These are phyloP conservation scores for Takifugu rubripes DNA, from an alignment of 2,797 vertebrate species.

Conservation along the genomic window DNA sequence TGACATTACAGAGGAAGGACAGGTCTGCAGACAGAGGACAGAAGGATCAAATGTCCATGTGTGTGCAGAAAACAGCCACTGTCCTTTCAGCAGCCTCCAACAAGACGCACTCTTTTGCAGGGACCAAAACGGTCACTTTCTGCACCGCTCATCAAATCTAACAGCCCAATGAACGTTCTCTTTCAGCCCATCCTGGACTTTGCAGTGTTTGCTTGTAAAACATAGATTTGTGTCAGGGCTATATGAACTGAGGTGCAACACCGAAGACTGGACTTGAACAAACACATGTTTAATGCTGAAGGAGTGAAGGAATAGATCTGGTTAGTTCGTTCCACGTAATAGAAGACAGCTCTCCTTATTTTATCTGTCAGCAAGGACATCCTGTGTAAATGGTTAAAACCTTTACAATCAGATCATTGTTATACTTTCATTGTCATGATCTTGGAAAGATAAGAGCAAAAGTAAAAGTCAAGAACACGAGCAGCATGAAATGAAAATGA, in stretches of 20 bases:
- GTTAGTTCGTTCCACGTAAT: not conserved
- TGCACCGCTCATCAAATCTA: not conserved
- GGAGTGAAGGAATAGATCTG: not conserved
- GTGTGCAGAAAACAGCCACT: not conserved
- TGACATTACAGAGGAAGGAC: not conserved
- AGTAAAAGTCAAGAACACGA: too few species aligned
- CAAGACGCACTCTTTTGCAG: not conserved
- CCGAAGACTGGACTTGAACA: not conserved
- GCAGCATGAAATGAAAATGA: too few species aligned
- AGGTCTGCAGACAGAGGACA: not conserved
- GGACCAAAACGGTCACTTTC: not conserved
- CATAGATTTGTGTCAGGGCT: not conserved
- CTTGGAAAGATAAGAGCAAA: not conserved
- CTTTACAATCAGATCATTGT: too few species aligned
- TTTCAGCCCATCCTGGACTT: slow-evolving; percentile 1
- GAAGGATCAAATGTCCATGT: not conserved
- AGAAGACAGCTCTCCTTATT: not conserved
- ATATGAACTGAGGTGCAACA: not conserved
- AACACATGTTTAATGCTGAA: not conserved
- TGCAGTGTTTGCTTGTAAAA: slow-evolving; percentile 4
- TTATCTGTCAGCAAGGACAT: not conserved
- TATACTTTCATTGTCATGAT: too few species aligned
- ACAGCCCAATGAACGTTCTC: not conserved
- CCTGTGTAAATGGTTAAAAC: too few species aligned
- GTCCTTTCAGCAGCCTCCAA: slow-evolving; percentile 8